Base-by-base conservation (phyloP, 2,888 invertebrate genomes). In the Andrena camellia region DNA sequence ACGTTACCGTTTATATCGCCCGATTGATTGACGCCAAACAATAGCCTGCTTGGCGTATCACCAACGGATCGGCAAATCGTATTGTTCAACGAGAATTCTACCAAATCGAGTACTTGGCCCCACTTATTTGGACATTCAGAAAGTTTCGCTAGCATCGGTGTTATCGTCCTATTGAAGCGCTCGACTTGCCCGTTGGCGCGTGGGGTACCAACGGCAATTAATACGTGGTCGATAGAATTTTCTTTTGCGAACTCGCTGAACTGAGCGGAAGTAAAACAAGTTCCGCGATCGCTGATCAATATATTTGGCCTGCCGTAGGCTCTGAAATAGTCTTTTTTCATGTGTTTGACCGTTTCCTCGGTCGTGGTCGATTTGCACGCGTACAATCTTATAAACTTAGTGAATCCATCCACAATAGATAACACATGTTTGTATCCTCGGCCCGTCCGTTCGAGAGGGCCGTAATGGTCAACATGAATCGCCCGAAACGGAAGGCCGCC, bases 341-440 rank as follows among this genome's bases (percentile, higher is more conserved):
- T 20, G 20, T 59, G 42, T 7, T 48, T 54, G 4, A 66, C 2
- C 1, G 42, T 31, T 33, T 73, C 66, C 0, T 73, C 73, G 1
- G 42, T 31, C 1, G 29, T 73, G 2, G 73, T 66, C 1, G 59
- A 59, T 26, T 50, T 48, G 4, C 20, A 48, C 6, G 59, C 42
- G 50, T 59, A 66, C 6, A 66, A 50, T 48, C 23, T 20, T 13
- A 66, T 59, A 57, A 59, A 74, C 48, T 74, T 74, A 0, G 69
- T 42, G 26, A 69, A 69, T 4, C 29, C 54, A 2, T 60, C 59
- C 7, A 70, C 26, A 5, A 70, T 10, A 6, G 29, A 17, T 23
- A 57, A 59, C 7, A 70, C 29, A 29, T 42, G 33, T 29, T 59
- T 60, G 4, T 60, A 42, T n/a, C 60, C 57, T 6, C 23, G 60